Percentiles rank a stretch among this genome's conserved stretches.
Conservation (phyloP, 2,113 vertebrate species). For the Charina bottae region DNA sequence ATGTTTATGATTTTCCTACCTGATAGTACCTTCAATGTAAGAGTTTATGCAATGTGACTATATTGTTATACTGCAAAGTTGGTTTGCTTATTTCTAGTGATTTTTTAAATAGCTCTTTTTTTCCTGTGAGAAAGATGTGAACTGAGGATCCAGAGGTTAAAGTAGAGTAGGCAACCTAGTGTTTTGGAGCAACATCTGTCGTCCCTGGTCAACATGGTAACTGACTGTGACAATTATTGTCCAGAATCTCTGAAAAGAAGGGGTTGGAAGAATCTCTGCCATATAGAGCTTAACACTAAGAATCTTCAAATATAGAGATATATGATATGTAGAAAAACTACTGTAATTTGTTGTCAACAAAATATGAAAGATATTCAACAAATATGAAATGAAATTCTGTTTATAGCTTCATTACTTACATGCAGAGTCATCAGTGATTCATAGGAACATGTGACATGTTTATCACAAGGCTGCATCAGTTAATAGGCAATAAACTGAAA, state of each 20-base stretch:
- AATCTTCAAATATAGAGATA: neutral
- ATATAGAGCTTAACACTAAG: neutral
- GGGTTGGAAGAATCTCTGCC: neutral
- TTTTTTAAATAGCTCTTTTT: neutral
- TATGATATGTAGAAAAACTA: neutral
- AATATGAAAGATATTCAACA: neutral
- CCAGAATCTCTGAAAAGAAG: neutral
- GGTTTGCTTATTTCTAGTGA: neutral
- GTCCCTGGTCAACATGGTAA: neutral
- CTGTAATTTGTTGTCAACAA: neutral
- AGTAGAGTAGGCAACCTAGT: neutral
- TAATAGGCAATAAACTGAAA: neutral
- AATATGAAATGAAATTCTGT: neutral
- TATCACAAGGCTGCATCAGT: conserved; percentile 4
- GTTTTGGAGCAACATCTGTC: neutral
- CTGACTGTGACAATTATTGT: neutral
- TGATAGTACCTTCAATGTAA: neutral
- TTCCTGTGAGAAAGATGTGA: neutral
- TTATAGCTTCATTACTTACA: neutral
- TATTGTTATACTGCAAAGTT: neutral
- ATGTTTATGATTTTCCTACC: neutral
- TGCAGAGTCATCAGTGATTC: conserved; percentile 15
- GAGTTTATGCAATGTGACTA: neutral
- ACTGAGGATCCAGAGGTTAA: neutral
- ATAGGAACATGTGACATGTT: neutral